phyloP scores from a whole-genome alignment of 2,888 invertebrate genomes.

The Idaea aversata region DNA sequence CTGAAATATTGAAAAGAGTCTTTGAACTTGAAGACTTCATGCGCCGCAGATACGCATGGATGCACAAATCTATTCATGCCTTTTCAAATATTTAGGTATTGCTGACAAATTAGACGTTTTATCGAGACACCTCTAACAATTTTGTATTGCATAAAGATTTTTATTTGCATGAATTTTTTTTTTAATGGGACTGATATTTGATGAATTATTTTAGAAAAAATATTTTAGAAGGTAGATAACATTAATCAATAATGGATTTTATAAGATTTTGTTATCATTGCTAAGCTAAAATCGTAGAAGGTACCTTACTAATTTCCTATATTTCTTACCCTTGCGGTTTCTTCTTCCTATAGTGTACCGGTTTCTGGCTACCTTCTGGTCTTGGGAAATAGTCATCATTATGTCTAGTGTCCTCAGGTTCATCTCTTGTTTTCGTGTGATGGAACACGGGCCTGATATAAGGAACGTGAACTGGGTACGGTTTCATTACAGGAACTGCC shows the following conservation, averaged over 20 bases:
- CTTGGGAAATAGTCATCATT: slow-evolving; percentile 60
- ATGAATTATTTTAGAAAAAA: no score
- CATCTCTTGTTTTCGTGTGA: slow-evolving; percentile 60
- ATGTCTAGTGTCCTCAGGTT: slow-evolving; percentile 44
- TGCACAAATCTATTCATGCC: slow-evolving; percentile 17
- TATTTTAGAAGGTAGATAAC: no score
- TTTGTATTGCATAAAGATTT: no score
- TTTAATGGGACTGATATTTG: no score
- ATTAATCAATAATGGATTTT: no score
- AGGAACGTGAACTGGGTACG: slow-evolving; percentile 86
- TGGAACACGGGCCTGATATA: slow-evolving; percentile 81
- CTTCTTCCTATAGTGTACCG: slow-evolving; percentile 47
- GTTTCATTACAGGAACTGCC: slow-evolving; percentile 86
- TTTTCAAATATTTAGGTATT: background rate
- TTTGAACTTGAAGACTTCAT: slow-evolving; percentile 47
- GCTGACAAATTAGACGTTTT: background rate
- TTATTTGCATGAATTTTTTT: no score
- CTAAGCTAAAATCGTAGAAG: background rate
- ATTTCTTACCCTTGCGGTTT: slow-evolving; percentile 57
- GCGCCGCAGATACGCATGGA: slow-evolving; percentile 36
- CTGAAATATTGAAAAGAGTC: slow-evolving; percentile 45
- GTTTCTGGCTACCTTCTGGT: slow-evolving; percentile 52
- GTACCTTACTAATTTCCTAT: no score
- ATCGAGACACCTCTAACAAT: background rate
- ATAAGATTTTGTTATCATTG: background rate